Base-by-base conservation (phyloP, 2,888 invertebrate genomes). In the Electrophaes corylata region DNA sequence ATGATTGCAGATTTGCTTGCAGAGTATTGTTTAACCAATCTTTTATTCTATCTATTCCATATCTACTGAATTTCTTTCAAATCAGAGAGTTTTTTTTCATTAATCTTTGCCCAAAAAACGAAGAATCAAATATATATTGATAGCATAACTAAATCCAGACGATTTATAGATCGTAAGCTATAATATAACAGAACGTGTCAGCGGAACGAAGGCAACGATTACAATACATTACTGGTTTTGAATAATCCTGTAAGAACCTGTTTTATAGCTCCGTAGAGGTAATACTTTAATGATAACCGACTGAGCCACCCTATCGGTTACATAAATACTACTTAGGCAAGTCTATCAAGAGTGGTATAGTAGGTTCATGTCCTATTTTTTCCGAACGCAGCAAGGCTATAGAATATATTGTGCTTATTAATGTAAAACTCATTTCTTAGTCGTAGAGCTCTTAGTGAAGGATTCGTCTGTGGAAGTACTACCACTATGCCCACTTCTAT, bases 221-320 rank as follows among this genome's bases (percentile, higher is more conserved):
- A 51, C 57, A 51, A 57, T 49, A 51, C 43, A 52, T 56, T 49
- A 56, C 47, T 12, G 35, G 49, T 40, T 52, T 52, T 19, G 43
- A 56, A 50, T 50, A 46, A 62, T 59, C 53, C 50, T 52, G 52
- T 47, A 45, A 43, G 44, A 48, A 41, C 57, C 23, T 58, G 62
- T 56, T 62, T 56, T 53, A 51, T 48, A 44, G 40, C 33, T 29
- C 4, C 37, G 26, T 41, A 56, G 52, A 51, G 58, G 44, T 54
- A 51, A 61, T 58, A 45, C 47, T 56, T 31, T 45, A 56, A 53
- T 49, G 48, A 55, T 48, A 40, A 40, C 39, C 44, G 48, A 60
- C 53, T 53, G 53, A 54, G n/a, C 47, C 14, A 39, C 14, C 41
- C 35, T 50, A 59, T 52, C 52, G 40, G 59, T 63, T 61, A 63